phyloP scores from a whole-genome alignment of 2,797 vertebrate genomes.

The Tarsius wallacei region DNA sequence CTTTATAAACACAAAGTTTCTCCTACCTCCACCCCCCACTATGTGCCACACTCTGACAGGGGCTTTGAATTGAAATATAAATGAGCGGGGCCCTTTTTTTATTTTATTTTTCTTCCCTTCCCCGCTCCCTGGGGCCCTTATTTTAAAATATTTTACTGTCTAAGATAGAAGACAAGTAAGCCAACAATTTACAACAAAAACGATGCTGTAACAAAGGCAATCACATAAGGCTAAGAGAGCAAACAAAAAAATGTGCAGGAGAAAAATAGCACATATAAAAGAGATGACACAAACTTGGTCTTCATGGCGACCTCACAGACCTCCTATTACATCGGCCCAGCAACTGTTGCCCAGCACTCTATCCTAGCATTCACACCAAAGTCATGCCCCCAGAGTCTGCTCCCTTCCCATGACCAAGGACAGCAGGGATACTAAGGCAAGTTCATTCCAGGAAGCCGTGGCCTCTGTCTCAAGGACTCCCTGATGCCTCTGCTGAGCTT shows the following conservation, averaged over 20 bases:
- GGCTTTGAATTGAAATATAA: neutral
- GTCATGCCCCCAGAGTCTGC: fast-evolving
- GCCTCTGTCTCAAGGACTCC: neutral
- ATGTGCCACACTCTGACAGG: neutral
- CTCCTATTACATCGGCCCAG: too few species aligned
- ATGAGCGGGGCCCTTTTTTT: neutral
- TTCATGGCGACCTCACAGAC: neutral
- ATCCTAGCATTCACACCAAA: too few species aligned
- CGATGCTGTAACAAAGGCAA: neutral
- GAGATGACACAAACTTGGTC: neutral
- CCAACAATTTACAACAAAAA: neutral
- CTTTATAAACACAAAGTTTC: neutral
- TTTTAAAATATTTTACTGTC: neutral
- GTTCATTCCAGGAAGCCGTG: neutral
- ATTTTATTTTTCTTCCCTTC: too few species aligned
- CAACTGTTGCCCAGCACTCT: neutral
- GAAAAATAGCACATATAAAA: neutral
- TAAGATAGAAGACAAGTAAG: neutral
- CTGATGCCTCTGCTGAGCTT: neutral
- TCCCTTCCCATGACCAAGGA: too few species aligned
- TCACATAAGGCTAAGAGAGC: neutral
- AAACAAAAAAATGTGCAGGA: neutral
- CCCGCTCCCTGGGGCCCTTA: neutral
- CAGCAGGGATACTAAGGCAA: neutral
- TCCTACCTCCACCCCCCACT: neutral